Base-by-base conservation (phyloP, 1,140 invertebrate genomes). In the Drosophila dunni region DNA sequence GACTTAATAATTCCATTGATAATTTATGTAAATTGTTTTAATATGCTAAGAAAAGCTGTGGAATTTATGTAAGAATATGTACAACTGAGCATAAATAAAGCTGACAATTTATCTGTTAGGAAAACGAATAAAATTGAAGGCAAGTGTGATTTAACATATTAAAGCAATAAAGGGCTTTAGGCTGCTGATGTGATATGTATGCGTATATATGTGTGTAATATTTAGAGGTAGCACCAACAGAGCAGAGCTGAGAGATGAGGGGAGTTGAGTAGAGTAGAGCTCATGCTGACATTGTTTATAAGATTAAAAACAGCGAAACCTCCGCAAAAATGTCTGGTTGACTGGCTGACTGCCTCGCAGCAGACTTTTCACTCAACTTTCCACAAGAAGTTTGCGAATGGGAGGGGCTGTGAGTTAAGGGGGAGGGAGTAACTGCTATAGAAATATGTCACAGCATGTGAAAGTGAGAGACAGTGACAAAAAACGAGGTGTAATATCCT, bases 391-490 rank as follows among this genome's bases (percentile, higher is more conserved):
- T 57, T 44, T 29, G 24, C 24, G 24, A 29, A 20, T 5, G 36
- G 17, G 58, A 13, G 29, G 54, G 10, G 54, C 3, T 24, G 36
- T 7, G 44, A 48, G 17, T 20, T 57, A 36, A 62, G 42, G 51
- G 57, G 64, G 20, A 17, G 34, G 24, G 4, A 29, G 24, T 29
- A 29, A 63, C 64, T 58, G 70, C 81, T 70, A 85, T 85, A 85
- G 81, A 86, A 85, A 86, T 85, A 86, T 86, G 82, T 85, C 82
- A 85, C 82, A 85, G 82, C 82, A 73, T 79, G 81, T 82, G 82
- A 85, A 81, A 86, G 82, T 86, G 82, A 85, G 74, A 85, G 82
- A 85, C 82, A 85, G 75, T 68, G 78, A 62, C 70, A 75, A 81
- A 85, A 85, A 75, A 79, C 82, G 75, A 85, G 82, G 82, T 85